Percentiles rank a stretch among this genome's conserved stretches.
Evolutionary conservation across 1,140 invertebrate genomes (phyloP).

Genomic region (Achatina immaculata): DNA sequence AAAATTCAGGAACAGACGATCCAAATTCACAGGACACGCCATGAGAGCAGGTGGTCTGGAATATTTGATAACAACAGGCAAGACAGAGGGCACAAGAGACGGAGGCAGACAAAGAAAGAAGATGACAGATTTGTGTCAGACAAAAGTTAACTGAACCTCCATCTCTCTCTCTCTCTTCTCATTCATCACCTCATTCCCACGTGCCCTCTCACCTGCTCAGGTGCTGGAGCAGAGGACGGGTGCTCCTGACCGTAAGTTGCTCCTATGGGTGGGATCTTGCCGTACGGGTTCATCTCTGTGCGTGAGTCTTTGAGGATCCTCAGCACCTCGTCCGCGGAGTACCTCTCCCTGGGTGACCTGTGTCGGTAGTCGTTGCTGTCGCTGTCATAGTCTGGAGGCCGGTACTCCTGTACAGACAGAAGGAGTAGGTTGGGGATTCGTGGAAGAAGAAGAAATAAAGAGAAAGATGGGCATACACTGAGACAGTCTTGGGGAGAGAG

Average conservation of each 20-base stretch:
- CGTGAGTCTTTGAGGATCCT: slow-evolving; percentile 21
- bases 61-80: too few species aligned
- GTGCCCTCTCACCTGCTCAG: slow-evolving; percentile 33
- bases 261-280: slow-evolving; percentile 51
- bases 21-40: too few species aligned
- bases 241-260: slow-evolving; percentile 2
- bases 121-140: too few species aligned
- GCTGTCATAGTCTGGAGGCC: background rate
- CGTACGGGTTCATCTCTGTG: slow-evolving; percentile 42
- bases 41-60: too few species aligned
- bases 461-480: background rate
- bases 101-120: too few species aligned
- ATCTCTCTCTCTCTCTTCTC: too few species aligned
- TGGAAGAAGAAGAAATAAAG: slow-evolving; percentile 16
- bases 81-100: too few species aligned
- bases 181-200: too few species aligned
- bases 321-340: slow-evolving; percentile 40
- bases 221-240: slow-evolving; percentile 21
- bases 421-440: background rate
- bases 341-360: slow-evolving; percentile 25
- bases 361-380: slow-evolving; percentile 4
- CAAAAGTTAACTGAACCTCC: too few species aligned
- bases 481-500: too few species aligned
- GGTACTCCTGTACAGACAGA: slow-evolving; percentile 29
- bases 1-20: too few species aligned